Percentiles rank a stretch among this genome's conserved stretches.
These are phyloP conservation scores for Antennarius maculatus DNA, from an alignment of 2,797 vertebrate genomes.

Conservation along the genomic window DNA sequence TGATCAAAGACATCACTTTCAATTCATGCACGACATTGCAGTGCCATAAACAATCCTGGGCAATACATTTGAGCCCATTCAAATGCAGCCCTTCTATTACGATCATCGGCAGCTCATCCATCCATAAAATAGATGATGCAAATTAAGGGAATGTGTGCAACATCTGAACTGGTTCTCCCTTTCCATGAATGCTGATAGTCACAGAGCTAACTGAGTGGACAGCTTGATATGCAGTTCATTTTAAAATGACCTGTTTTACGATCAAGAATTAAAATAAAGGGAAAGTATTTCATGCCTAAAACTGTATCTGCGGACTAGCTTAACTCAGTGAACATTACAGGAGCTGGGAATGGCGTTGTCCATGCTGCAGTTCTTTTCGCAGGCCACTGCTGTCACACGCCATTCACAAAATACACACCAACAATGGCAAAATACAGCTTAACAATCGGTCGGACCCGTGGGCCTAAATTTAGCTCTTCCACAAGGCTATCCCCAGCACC, in stretches of 20 bases:
- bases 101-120: conserved; percentile 10
- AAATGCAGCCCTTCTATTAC: background rate
- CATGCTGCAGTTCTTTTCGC: conserved; percentile 44
- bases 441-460: conserved; percentile 57
- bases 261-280: conserved; percentile 31
- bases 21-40: background rate
- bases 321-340: conserved; percentile 14
- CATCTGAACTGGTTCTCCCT: conserved; percentile 12
- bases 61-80: background rate
- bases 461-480: conserved; percentile 58
- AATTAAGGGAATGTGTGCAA: conserved; percentile 13
- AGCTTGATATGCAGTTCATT: background rate
- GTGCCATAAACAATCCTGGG: background rate
- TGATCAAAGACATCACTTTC: background rate
- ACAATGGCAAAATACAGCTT: conserved; percentile 61
- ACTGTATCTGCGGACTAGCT: conserved; percentile 24
- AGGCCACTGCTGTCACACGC: conserved; percentile 66
- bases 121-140: conserved; percentile 8
- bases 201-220: background rate
- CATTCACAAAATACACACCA: conserved; percentile 52
- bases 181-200: conserved; percentile 1
- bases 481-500: conserved; percentile 28
- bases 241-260: background rate
- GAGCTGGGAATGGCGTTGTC: conserved; percentile 57
- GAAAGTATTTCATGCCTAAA: conserved; percentile 14